Percentiles rank a stretch among this genome's conserved stretches.
These are phyloP conservation scores for Aleiodes sp. DNA, from an alignment of 1,140 invertebrate genomes.

Conservation along the genomic window DNA sequence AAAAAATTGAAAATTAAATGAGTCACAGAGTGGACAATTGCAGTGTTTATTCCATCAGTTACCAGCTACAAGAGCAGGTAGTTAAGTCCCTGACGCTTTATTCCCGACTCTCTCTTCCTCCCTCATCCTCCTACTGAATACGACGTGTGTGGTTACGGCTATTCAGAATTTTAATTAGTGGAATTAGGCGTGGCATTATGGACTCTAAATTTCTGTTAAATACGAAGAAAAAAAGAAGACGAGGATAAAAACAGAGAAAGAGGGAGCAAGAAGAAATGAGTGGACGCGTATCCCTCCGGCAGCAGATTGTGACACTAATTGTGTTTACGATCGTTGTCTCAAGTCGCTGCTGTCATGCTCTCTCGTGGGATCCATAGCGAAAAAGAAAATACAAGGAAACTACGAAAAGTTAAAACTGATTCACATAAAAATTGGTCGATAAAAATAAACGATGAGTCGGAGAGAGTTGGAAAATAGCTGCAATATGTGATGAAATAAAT, in stretches of 20 bases:
- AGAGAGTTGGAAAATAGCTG: too few relatives aligned
- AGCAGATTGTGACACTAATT: slow-evolving; percentile 48
- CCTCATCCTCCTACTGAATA: too few relatives aligned
- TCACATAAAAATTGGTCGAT: slow-evolving; percentile 3
- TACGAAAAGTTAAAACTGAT: neutral
- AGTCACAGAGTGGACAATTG: neutral
- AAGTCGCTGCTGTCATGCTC: slow-evolving; percentile 35
- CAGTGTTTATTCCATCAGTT: neutral
- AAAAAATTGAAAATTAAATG: slow-evolving; percentile 17
- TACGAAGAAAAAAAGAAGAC: slow-evolving; percentile 35
- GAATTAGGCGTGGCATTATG: slow-evolving; percentile 52
- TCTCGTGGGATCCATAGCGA: neutral
- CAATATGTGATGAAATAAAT: too few relatives aligned
- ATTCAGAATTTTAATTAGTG: slow-evolving; percentile 56
- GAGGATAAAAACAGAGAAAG: neutral
- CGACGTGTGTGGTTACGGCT: slow-evolving; percentile 38
- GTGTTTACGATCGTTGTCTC: slow-evolving; percentile 49
- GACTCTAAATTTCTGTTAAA: slow-evolving; percentile 54
- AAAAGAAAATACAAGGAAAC: neutral
- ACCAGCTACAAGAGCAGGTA: slow-evolving; percentile 14
- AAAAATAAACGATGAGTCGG: too few relatives aligned
- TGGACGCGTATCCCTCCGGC: slow-evolving; percentile 32
- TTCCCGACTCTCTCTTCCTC: neutral
- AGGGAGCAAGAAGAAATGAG: slow-evolving; percentile 21
- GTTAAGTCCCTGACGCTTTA: slow-evolving; percentile 28